Evolutionary conservation across 2,113 vertebrate species (phyloP).

Genomic region (Oxygymnocypris stewartii): DNA sequence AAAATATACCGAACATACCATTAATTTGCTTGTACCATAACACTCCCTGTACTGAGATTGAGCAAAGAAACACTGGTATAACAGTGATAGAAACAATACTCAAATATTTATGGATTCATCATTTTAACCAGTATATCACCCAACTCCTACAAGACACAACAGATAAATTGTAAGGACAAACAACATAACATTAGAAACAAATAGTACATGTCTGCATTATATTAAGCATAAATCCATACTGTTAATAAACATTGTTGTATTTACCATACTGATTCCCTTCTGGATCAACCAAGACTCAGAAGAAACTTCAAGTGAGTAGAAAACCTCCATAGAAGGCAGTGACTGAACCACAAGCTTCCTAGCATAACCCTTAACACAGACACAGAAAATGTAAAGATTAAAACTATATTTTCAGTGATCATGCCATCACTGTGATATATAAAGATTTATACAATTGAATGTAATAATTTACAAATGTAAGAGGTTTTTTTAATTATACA

Average conservation of each 20-base stretch:
- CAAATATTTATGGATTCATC: neutral
- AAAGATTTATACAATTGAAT: no score
- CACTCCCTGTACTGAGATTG: neutral
- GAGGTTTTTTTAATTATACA: no score
- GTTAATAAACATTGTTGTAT: neutral
- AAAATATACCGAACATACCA: no score
- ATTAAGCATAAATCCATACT: neutral
- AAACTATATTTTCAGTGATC: neutral
- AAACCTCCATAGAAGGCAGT: conserved; percentile 81
- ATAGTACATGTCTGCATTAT: neutral
- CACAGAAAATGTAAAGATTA: neutral
- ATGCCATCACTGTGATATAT: no score
- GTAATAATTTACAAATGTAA: no score
- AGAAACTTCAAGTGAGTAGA: conserved; percentile 89
- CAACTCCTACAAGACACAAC: neutral
- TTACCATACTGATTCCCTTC: conserved; percentile 85
- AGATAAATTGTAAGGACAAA: neutral
- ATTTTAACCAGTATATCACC: neutral
- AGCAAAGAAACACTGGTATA: neutral
- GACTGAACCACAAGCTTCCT: conserved; percentile 83
- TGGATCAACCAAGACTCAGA: conserved; percentile 82
- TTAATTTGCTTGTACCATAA: no score
- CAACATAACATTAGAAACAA: neutral
- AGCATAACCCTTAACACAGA: conserved; percentile 67
- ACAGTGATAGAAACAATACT: no score